Evolutionary conservation across 92 coral and sea anemone genomes (phyloP), one percentile per base, ranked within the genome.

Genomic region (Ricordea florida): DNA sequence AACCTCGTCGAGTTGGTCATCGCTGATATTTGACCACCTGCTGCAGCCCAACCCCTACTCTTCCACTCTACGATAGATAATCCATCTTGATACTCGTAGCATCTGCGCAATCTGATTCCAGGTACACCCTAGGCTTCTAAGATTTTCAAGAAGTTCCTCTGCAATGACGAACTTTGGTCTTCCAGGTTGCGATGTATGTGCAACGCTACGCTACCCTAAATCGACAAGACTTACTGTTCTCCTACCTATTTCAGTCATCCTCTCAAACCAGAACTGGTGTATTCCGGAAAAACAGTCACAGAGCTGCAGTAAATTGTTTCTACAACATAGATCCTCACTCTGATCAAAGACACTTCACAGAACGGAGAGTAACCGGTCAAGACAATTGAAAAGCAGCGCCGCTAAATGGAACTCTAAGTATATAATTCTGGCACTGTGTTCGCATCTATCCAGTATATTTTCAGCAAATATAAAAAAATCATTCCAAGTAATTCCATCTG

Each of bases 1-100:
- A 40, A 70, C 47, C 21, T 48, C 50, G 69, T 79, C 86, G 13
- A 85, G 80, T 27, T 72, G 75, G 16, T 85, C 66, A 60, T 85
- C 72, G 41, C 69, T 60, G 31, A 85, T 70, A 21, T 52, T 21
- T 46, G 81, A 69, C 67, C 73, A 85, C 46, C 85, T 79, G 52
- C 72, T 60, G 51, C 81, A 79, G 56, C 46, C 50, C 44, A 85
- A 67, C 46, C 86, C 90, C 71, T 51, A 69, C 57, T 79, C 90
- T n/a, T n/a, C n/a, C 57, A 49, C 55, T 29, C 7, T 28, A 10
- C 62, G 5, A 29, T 56, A 28, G 62, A 56, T 56, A 4, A 25
- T 56, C 62, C 62, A 56, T 11, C 62, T 28, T 14, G 62, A 56
- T 28, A 56, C 5, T 2, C 22, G 20, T 4, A 56, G 62, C 62